Evolutionary conservation across 2,797 vertebrate genomes (phyloP), one percentile per base, ranked within the genome.

Genomic region (Arctocebus calabarensis): DNA sequence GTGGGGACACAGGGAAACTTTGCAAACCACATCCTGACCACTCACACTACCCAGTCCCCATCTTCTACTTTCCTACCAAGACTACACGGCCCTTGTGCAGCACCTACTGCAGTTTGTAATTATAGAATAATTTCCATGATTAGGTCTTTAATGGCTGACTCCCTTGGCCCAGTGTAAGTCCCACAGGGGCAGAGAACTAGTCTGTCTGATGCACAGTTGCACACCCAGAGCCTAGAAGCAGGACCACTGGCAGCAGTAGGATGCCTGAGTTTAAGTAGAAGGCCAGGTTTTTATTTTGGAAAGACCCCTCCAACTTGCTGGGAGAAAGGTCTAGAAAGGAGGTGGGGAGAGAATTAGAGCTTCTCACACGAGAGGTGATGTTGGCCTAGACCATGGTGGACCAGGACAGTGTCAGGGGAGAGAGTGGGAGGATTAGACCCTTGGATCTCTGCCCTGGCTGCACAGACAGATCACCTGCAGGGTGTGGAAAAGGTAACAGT

Each of bases 51-150:
- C 25, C 8, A 8, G 29, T 4, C 27, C 74, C 78, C 11, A 4
- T 16, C 37, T 3, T 22, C n/a, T 9, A 12, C 43, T 81, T 7
- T 55, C 75, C 37, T 43, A 75, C 27, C 55, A 1, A 9, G 25
- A 2, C 10, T 6, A 57, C 43, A 13, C 0, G 1, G 40, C n/a
- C 48, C 22, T 32, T 1, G 2, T 17, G 43, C 29, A 61, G 29
- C 29, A 4, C 10, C 1, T 19, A 29, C 57, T 9, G 27, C 0
- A 2, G 2, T 88, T 74, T 43, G 59, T 20, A 20, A 27, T 34
- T 62, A 17, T 3, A 84, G 40, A 70, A 9, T 14, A n/a, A 59
- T n/a, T 68, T 74, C 55, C 34, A 5, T 20, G 43, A 70, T 43
- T 32, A 43, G 25, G 45, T 78, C 48, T 45, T 83, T 8, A 12